Percentiles rank a stretch among this genome's conserved stretches.
phyloP scores from a whole-genome alignment of 2,888 invertebrate genomes.

The Polyploca ridens region DNA sequence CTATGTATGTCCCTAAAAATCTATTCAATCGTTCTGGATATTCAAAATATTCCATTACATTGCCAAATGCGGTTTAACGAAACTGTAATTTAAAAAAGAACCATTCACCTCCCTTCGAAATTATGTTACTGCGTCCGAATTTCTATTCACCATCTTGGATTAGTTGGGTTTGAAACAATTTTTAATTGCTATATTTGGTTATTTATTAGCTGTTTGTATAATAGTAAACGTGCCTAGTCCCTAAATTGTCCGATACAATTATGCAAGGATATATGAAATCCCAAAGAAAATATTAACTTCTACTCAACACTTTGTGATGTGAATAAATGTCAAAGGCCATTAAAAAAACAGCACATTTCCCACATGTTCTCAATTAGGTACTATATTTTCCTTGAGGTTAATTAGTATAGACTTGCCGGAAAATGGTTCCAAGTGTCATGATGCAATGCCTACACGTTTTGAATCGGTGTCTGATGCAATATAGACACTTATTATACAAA shows the following conservation, averaged over 20 bases:
- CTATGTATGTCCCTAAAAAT: background rate
- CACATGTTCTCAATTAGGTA: background rate
- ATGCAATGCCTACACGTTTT: background rate
- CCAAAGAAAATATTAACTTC: background rate
- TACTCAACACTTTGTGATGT: background rate
- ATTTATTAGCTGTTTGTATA: no score
- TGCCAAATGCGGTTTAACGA: background rate
- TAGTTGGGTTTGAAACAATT: no score
- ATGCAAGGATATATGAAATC: background rate
- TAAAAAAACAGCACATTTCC: background rate
- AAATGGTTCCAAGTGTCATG: background rate
- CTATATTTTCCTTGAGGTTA: background rate
- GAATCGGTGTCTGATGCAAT: constrained; percentile 3
- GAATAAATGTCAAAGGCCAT: background rate
- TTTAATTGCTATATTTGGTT: no score
- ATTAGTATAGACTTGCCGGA: background rate
- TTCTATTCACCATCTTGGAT: no score
- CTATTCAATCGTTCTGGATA: background rate
- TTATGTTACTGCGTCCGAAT: no score
- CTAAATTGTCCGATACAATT: no score
- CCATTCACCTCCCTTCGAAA: background rate
- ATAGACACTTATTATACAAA: background rate
- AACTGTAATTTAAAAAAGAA: background rate
- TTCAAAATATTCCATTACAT: background rate
- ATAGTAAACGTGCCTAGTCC: no score